phyloP scores from a whole-genome alignment of 1,140 invertebrate genomes.

The Phthorimaea operculella region DNA sequence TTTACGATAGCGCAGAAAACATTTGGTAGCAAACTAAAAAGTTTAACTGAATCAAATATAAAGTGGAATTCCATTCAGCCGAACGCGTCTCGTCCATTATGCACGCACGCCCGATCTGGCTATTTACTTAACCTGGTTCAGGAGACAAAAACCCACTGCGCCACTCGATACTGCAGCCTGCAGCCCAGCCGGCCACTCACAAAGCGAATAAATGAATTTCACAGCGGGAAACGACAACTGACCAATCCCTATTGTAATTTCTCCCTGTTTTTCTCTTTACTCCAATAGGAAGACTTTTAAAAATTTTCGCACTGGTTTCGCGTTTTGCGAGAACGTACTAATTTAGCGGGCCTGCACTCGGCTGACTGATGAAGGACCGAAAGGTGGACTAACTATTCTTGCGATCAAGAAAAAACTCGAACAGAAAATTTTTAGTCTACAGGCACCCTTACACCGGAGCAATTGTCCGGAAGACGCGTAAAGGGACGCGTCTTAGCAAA shows the following conservation, averaged over 20 bases:
- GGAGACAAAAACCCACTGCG: neutral
- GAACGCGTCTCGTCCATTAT: slow-evolving; percentile 36
- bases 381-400: no score
- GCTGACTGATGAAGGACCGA: no score
- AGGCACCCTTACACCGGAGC: neutral
- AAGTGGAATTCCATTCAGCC: slow-evolving; percentile 30
- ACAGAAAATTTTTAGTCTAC: no score
- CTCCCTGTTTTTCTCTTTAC: slow-evolving; percentile 12
- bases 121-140: slow-evolving; percentile 58
- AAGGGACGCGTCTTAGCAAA: slow-evolving; percentile 39
- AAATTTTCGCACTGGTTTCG: no score
- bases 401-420: no score
- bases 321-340: no score
- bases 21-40: neutral
- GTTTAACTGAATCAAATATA: slow-evolving; percentile 41
- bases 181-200: slow-evolving; percentile 15
- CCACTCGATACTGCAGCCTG: neutral
- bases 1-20: no score
- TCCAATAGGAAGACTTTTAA: neutral
- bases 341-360: no score
- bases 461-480: slow-evolving; percentile 32
- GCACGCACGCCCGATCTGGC: slow-evolving; percentile 32
- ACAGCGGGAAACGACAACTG: slow-evolving; percentile 22
- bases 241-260: slow-evolving; percentile 11
- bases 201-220: slow-evolving; percentile 40